A percentile compares a stretch with the other conserved stretches of the same genome.
Evolutionary conservation across 2,113 vertebrate species (phyloP).

Genomic region (Seriola dumerili): DNA sequence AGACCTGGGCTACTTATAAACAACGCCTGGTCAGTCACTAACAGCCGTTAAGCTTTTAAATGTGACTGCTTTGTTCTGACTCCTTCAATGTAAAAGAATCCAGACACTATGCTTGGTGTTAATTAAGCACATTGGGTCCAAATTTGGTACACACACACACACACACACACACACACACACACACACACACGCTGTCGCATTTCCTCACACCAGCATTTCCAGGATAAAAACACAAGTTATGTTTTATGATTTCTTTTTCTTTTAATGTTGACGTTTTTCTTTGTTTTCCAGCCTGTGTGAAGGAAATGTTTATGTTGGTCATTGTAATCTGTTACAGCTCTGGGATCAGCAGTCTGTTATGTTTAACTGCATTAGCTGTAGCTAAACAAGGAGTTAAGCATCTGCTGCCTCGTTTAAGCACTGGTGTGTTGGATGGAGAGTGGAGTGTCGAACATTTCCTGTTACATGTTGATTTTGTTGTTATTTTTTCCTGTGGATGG

Average conservation of each 20-base stretch:
- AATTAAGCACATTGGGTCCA: constrained; percentile 31
- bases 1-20: constrained; percentile 50
- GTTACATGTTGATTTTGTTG: background rate
- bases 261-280: background rate
- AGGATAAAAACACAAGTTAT: background rate
- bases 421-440: background rate
- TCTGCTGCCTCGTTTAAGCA: constrained; percentile 19
- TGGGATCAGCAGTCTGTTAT: constrained; percentile 31
- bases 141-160: background rate
- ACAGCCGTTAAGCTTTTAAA: constrained; percentile 53
- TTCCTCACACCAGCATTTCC: constrained; percentile 45
- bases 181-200: background rate
- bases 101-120: background rate
- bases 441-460: background rate
- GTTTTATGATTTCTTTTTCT: background rate
- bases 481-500: background rate
- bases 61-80: background rate
- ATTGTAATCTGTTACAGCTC: constrained; percentile 26
- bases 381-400: constrained; percentile 30
- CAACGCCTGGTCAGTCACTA: constrained; percentile 21
- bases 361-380: constrained; percentile 32
- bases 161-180: too few species aligned
- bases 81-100: constrained; percentile 37
- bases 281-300: background rate
- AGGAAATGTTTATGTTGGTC: constrained; percentile 1